Percentiles rank a stretch among this genome's conserved stretches.
Evolutionary conservation across 2,888 invertebrate genomes (phyloP).

Genomic region (Stegana nigrithorax): DNA sequence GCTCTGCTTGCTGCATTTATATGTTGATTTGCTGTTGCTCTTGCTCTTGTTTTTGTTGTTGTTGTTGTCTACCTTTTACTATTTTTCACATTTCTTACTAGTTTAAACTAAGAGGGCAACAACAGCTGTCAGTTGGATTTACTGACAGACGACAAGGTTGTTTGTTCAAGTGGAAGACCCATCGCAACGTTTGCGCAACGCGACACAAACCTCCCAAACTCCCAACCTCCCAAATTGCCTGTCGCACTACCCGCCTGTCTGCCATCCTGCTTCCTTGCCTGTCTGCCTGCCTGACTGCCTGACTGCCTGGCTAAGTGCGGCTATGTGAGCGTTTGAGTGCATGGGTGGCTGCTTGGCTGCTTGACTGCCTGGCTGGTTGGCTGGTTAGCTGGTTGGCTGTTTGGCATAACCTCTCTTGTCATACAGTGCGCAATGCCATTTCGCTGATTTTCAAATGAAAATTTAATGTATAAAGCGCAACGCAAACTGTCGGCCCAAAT

Average conservation of each 20-base stretch:
- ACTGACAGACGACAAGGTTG: slow-evolving; percentile 39
- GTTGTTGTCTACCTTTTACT: not conserved
- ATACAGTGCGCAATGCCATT: slow-evolving; percentile 51
- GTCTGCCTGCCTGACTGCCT: not conserved
- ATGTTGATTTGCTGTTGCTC: too few relatives aligned
- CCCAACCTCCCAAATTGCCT: not conserved
- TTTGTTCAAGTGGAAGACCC: slow-evolving; percentile 35
- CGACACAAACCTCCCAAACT: too few relatives aligned
- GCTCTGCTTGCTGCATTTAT: too few relatives aligned
- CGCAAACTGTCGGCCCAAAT: not conserved
- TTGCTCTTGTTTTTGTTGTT: not conserved
- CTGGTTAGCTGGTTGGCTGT: slow-evolving; percentile 28
- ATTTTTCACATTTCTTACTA: slow-evolving; percentile 10
- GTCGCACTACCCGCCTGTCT: not conserved
- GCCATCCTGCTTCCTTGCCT: not conserved
- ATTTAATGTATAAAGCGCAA: slow-evolving; percentile 46
- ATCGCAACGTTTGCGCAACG: too few relatives aligned
- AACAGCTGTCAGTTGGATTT: slow-evolving; percentile 34
- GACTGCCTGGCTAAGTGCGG: slow-evolving; percentile 7
- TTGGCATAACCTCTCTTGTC: too few relatives aligned
- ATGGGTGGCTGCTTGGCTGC: not conserved
- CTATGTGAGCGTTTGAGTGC: too few relatives aligned
- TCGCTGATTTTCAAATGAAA: slow-evolving; percentile 56
- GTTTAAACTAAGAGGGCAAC: slow-evolving; percentile 15
- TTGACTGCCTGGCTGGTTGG: too few relatives aligned